Evolutionary conservation across 2,888 invertebrate genomes (phyloP).

Genomic region (Drosophila robusta): DNA sequence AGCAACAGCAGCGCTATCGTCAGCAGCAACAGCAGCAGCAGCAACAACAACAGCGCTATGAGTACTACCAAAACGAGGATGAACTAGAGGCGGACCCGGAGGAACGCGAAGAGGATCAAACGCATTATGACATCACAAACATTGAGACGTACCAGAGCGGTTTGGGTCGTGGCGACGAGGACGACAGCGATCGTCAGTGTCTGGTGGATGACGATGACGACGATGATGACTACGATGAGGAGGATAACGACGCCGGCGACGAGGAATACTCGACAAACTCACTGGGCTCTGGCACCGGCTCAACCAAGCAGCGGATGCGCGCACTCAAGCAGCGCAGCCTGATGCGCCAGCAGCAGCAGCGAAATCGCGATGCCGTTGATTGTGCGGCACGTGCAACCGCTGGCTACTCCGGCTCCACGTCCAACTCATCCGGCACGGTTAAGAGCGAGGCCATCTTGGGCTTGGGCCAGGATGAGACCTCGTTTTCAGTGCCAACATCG

Average conservation of each 20-base stretch:
- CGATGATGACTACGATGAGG: constrained; percentile 73
- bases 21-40: constrained; percentile 59
- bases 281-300: constrained; percentile 75
- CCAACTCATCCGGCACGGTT: constrained; percentile 85
- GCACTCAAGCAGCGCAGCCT: constrained; percentile 78
- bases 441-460: constrained; percentile 78
- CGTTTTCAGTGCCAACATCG: constrained; percentile 85
- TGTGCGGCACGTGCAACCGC: constrained; percentile 54
- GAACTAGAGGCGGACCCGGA: constrained; percentile 69
- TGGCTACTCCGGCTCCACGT: constrained; percentile 65
- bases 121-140: constrained; percentile 83
- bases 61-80: constrained; percentile 79
- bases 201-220: constrained; percentile 75
- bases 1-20: constrained; percentile 48
- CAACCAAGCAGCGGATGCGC: constrained; percentile 79
- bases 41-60: constrained; percentile 74
- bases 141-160: constrained; percentile 83
- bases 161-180: constrained; percentile 67
- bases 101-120: constrained; percentile 83
- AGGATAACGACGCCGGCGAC: constrained; percentile 77
- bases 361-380: constrained; percentile 74
- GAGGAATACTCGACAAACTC: constrained; percentile 82
- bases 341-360: constrained; percentile 66
- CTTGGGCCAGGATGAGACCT: constrained; percentile 82
- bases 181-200: constrained; percentile 80